Evolutionary conservation across 2,113 vertebrate genomes (phyloP), one percentile per base, ranked within the genome.

Genomic region (Madoqua kirkii): DNA sequence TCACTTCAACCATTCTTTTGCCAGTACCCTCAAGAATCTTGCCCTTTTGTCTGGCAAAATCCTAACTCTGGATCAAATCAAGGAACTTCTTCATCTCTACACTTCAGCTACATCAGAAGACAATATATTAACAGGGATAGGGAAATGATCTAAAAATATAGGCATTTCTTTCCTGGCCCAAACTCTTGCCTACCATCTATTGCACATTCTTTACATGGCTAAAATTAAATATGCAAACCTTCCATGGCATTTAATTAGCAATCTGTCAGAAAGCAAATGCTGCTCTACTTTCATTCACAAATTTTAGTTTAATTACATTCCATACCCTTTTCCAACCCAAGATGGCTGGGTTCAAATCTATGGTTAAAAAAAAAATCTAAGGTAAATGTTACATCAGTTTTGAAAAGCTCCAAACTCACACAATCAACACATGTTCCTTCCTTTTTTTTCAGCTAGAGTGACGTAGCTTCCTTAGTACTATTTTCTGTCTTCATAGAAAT

Each of bases 251-350:
- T 98, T 98, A 98, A 97, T 98, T 98, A 98, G 94, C 97, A 97
- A 98, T 98, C 96, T 97, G 97, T 98, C 97, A 98, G 86, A 95
- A 97, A 91, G 91, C 87, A 98, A 97, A 96, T 91, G 87, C 93
- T 97, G 97, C 88, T 98, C 95, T 95, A 94, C 94, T 98, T 98
- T 97, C 97, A 98, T 98, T 98, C 98, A 98, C 97, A 98, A 98
- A 98, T 94, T 97, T 96, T 92, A 91, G 93, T 91, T 97, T 97
- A 96, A 98, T 98, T 98, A 64, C 45, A 97, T 98, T 97, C 71
- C 14, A 5, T 96, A 95, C 93, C 93, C 94, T 94, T 98, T 97
- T 93, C 93, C 95, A 97, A 97, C 89, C 92, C 86, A 98, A 98
- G 89, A 97, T 76, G 23, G 40, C 89, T 97, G 48, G 85, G 95